Evolutionary conservation across 92 coral and sea anemone species (phyloP), one percentile per base, ranked within the genome.

Genomic region (Zoanthus solanderi): DNA sequence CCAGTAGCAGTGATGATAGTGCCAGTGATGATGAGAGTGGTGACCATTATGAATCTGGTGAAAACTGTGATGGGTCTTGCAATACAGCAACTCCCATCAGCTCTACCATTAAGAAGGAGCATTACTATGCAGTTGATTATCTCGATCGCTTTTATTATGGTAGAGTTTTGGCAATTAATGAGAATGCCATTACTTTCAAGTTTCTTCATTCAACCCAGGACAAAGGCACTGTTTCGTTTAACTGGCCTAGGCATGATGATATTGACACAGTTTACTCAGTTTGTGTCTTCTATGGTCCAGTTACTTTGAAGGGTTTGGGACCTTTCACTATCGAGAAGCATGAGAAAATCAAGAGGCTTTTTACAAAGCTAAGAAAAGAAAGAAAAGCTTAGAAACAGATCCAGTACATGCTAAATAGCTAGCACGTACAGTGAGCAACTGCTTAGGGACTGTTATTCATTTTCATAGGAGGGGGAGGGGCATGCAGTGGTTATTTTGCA

Each of bases 191-290:
- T 32, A 75, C 37, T 17, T 86, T 86, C 54, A 86, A 86, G 87
- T 86, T 45, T 86, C 75, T 86, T 72, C 87, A 86, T 6, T 16
- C 72, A 6, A 15, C 87, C 30, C 86, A 81, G 65, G 57, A 46
- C 86, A 81, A 52, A 52, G 86, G 86, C 44, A 53, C 86, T 56
- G 65, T 71, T 45, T 53, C 34, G 65, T 87, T 53, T 61, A 30
- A 78, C 76, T 87, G 90, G 90, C 90, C 90, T 2, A 57, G 87
- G 45, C 74, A 84, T 57, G 90, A 87, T 78, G 90, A 87, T 61
- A 61, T 57, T 45, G 76, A 57, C 32, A 56, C 50, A 3, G 87
- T 61, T 32, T 12, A 54, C 61, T 32, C 76, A 10, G 34, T 14
- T 47, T 78, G 85, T 87, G 60, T 87, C 7, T 54, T 87, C 37